Percentiles rank a stretch among this genome's conserved stretches.
Evolutionary conservation across 2,113 vertebrate genomes (phyloP).

Genomic region (Ictalurus punctatus): DNA sequence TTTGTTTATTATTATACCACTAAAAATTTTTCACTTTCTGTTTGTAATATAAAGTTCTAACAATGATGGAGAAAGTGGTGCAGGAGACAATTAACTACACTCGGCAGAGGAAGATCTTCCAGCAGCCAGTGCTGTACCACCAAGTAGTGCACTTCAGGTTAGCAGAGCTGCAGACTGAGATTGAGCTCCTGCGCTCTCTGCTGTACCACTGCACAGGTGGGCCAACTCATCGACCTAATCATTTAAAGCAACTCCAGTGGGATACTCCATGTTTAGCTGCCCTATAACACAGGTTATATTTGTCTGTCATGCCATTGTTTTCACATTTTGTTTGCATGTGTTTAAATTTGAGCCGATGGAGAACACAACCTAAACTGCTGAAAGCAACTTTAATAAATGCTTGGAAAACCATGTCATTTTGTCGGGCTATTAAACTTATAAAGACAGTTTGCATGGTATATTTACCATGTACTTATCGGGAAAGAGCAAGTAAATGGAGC

Average conservation of each 20-base stretch:
- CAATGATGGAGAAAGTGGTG: conserved; percentile 74
- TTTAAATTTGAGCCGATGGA: background rate
- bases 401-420: background rate
- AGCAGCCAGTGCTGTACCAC: conserved; percentile 75
- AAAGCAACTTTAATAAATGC: background rate
- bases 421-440: background rate
- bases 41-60: conserved; percentile 66
- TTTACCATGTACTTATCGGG: background rate
- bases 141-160: conserved; percentile 82
- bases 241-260: background rate
- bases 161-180: conserved; percentile 81
- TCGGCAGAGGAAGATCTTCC: conserved; percentile 76
- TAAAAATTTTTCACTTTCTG: background rate
- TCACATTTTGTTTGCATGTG: background rate
- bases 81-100: conserved; percentile 82
- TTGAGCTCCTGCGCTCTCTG: conserved; percentile 83
- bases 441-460: background rate
- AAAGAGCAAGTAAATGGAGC: background rate
- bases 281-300: background rate
- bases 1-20: background rate
- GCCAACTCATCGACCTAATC: conserved; percentile 15
- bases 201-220: conserved; percentile 75
- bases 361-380: too few relatives aligned
- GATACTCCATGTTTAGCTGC: background rate
- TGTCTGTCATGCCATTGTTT: background rate